Evolutionary conservation across 2,888 invertebrate species (phyloP).

Genomic region (Drosophila subquinaria): DNA sequence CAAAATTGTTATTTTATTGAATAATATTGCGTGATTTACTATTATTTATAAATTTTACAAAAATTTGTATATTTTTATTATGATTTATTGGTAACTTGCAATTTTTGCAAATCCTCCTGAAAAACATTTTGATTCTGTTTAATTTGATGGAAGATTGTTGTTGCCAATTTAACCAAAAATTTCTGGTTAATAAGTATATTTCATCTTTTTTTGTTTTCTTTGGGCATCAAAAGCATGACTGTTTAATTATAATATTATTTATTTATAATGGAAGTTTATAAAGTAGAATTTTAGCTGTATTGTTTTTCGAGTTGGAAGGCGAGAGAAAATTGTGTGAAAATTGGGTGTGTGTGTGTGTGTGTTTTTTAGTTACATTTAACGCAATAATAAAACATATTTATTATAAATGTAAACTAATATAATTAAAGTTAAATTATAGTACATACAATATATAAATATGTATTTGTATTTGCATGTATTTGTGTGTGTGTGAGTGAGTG

Average conservation of each 20-base stretch:
- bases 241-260: slow-evolving; percentile 62
- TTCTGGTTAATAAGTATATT: slow-evolving; percentile 32
- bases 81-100: slow-evolving; percentile 11
- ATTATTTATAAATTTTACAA: slow-evolving; percentile 52
- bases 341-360: slow-evolving; percentile 3
- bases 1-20: slow-evolving; percentile 62
- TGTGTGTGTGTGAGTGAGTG: slow-evolving; percentile 30
- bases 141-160: slow-evolving; percentile 15
- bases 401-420: slow-evolving; percentile 55
- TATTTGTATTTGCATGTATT: slow-evolving; percentile 30
- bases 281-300: slow-evolving; percentile 29
- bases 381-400: slow-evolving; percentile 31
- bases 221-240: slow-evolving; percentile 79
- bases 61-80: slow-evolving; percentile 18
- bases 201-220: slow-evolving; percentile 48
- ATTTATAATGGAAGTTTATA: slow-evolving; percentile 40
- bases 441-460: slow-evolving; percentile 31
- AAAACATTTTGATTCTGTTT: slow-evolving; percentile 2
- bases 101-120: slow-evolving; percentile 10
- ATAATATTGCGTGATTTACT: slow-evolving; percentile 74
- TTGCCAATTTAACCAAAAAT: slow-evolving; percentile 31
- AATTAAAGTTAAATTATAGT: slow-evolving; percentile 60
- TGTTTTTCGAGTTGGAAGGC: slow-evolving; percentile 55
- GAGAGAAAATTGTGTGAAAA: slow-evolving; percentile 37
- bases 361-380: slow-evolving; percentile 33